These are phyloP conservation scores for Ophiothrix spiculata DNA, from an alignment of 35 echinoderm and acorn worm genomes.

Conservation along the genomic window DNA sequence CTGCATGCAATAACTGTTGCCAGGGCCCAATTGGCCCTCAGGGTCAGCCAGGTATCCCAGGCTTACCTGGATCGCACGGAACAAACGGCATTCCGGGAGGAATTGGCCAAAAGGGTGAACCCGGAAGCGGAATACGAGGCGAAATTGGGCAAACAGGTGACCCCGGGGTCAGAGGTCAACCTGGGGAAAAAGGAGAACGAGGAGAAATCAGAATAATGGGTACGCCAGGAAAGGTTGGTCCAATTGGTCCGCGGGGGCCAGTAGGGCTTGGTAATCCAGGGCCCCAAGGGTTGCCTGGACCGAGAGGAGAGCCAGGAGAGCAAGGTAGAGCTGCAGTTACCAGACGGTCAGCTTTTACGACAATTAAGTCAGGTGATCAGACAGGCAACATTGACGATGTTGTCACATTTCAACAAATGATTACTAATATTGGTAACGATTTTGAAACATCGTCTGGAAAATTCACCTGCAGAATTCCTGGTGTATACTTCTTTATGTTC, in stretches of 20 bases:
- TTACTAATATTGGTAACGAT: neutral
- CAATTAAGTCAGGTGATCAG: neutral
- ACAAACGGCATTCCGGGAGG: neutral
- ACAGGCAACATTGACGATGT: neutral
- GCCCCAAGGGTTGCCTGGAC: neutral
- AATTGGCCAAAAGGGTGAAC: neutral
- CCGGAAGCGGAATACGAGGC: neutral
- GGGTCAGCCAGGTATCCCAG: neutral
- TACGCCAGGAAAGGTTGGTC: neutral
- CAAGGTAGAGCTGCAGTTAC: neutral
- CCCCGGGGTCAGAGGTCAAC: neutral
- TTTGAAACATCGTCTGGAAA: neutral
- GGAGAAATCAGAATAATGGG: neutral
- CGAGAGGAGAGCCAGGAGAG: neutral
- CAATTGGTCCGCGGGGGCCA: neutral
- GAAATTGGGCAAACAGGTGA: neutral
- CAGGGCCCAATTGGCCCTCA: neutral
- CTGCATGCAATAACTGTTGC: neutral
- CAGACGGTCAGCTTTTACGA: neutral
- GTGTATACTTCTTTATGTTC: neutral
- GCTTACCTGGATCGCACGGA: neutral
- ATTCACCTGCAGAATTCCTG: neutral
- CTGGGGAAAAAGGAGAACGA: neutral
- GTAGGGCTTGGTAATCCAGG: neutral
- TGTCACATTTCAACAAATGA: neutral